These are phyloP conservation scores for Hedya salicella DNA, from an alignment of 2,888 invertebrate genomes.

Conservation along the genomic window DNA sequence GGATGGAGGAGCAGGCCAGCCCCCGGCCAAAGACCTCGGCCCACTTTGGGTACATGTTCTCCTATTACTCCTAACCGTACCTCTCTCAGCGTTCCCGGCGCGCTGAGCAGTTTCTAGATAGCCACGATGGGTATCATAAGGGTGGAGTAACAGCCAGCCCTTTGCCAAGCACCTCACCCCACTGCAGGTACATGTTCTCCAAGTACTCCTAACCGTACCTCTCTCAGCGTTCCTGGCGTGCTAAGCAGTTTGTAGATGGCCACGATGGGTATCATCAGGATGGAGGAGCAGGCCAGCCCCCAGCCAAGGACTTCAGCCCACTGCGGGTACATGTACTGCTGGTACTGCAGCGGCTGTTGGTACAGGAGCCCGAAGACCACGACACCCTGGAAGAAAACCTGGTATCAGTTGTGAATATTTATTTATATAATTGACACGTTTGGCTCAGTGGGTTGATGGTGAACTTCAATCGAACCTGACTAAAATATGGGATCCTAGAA, in stretches of 20 bases:
- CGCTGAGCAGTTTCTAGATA: background rate
- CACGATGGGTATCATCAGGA: slow-evolving; percentile 89
- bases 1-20: background rate
- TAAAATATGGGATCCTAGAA: no score
- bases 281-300: slow-evolving; percentile 89
- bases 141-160: background rate
- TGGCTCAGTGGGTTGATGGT: no score
- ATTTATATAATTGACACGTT: background rate
- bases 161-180: background rate
- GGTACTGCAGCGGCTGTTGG: slow-evolving; percentile 87
- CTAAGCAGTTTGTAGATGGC: slow-evolving; percentile 86
- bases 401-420: background rate
- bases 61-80: background rate
- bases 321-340: slow-evolving; percentile 88
- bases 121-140: background rate
- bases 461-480: no score
- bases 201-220: slow-evolving; percentile 81
- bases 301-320: slow-evolving; percentile 91
- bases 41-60: no score
- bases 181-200: background rate
- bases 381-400: slow-evolving; percentile 80
- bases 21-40: no score
- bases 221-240: slow-evolving; percentile 87
- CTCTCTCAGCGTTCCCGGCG: background rate
- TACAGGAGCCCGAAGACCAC: slow-evolving; percentile 87